Evolutionary conservation across 2,888 invertebrate species (phyloP).

Genomic region (Drosophila dives): DNA sequence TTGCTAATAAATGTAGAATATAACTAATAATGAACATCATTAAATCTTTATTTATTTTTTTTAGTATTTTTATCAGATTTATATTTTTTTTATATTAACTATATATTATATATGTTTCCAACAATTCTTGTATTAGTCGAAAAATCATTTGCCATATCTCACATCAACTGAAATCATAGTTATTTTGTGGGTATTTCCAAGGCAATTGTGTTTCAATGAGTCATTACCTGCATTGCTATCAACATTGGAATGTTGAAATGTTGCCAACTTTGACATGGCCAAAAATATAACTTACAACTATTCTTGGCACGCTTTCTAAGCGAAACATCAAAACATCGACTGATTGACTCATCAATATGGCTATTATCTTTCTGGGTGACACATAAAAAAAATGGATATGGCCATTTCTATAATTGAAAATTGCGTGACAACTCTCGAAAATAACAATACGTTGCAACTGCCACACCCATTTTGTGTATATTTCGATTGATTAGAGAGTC

Average conservation of each 20-base stretch:
- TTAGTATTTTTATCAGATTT: not conserved
- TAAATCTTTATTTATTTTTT: not conserved
- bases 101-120: too few species aligned
- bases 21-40: not conserved
- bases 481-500: constrained; percentile 25
- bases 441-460: constrained; percentile 12
- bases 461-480: constrained; percentile 4
- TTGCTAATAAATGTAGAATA: too few species aligned
- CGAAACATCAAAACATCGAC: constrained; percentile 11
- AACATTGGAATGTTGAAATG: constrained; percentile 18
- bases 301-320: constrained; percentile 21
- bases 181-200: not conserved
- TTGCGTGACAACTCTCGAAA: constrained; percentile 40
- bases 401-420: constrained; percentile 47
- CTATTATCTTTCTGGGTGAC: constrained; percentile 50
- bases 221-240: constrained; percentile 10
- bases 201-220: constrained; percentile 10
- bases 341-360: constrained; percentile 37
- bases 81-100: not conserved
- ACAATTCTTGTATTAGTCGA: not conserved
- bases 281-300: not conserved
- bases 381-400: constrained; percentile 34
- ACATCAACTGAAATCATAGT: not conserved
- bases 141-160: not conserved
- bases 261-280: constrained; percentile 25